phyloP scores from a whole-genome alignment of 2,888 invertebrate species.

The Hyles lineata region DNA sequence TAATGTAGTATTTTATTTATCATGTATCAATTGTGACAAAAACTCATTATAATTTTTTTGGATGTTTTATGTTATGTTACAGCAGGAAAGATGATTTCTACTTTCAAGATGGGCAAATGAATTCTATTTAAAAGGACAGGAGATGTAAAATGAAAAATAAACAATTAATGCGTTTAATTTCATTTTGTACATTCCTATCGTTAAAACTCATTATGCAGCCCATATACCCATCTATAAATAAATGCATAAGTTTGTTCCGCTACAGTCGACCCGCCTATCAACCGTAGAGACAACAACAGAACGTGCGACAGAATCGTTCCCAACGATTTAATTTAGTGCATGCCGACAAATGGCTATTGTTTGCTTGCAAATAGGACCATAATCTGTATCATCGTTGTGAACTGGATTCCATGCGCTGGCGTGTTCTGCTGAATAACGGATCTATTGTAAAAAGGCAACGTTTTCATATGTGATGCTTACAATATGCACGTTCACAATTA shows the following conservation, averaged over 20 bases:
- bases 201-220: neutral
- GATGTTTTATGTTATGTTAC: no score
- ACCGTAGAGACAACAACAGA: neutral
- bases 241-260: conserved; percentile 4
- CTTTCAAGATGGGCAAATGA: no score
- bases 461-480: neutral
- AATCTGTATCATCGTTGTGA: conserved; percentile 29
- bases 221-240: neutral
- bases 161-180: no score
- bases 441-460: neutral
- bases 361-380: conserved; percentile 37
- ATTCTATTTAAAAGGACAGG: no score
- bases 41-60: no score
- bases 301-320: conserved; percentile 40
- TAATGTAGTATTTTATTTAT: no score
- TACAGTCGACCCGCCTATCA: neutral
- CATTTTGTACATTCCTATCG: no score
- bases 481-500: neutral
- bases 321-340: conserved; percentile 42
- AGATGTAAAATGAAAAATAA: no score
- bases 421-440: conserved; percentile 25
- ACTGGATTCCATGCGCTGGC: conserved; percentile 26
- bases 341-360: conserved; percentile 42
- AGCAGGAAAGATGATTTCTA: no score
- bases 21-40: no score